phyloP scores from a whole-genome alignment of 2,888 invertebrate species.

The Bursaphelenchus okinawaensis region DNA sequence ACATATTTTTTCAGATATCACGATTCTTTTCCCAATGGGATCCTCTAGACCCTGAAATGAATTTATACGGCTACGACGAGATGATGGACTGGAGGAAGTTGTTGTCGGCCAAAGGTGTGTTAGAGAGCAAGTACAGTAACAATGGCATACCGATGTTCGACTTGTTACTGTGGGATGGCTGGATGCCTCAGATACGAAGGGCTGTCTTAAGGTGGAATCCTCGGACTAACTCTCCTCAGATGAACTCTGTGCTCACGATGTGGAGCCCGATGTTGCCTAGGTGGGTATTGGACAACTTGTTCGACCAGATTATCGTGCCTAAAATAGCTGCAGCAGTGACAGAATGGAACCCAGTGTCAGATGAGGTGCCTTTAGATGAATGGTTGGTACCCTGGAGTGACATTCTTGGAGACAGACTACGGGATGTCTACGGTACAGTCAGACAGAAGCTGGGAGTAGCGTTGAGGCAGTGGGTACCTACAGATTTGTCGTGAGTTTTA shows the following conservation, averaged over 20 bases:
- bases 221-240: constrained; percentile 69
- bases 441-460: constrained; percentile 83
- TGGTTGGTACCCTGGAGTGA: constrained; percentile 97
- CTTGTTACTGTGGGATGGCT: constrained; percentile 79
- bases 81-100: constrained; percentile 25
- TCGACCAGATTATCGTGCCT: constrained; percentile 66
- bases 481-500: constrained; percentile 51
- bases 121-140: constrained; percentile 16
- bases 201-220: constrained; percentile 70
- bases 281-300: constrained; percentile 77
- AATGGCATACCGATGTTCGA: constrained; percentile 68
- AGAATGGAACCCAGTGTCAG: constrained; percentile 82
- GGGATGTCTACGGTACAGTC: constrained; percentile 77
- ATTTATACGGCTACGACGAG: constrained; percentile 28
- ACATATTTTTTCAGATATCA: constrained; percentile 64
- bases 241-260: constrained; percentile 73
- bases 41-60: constrained; percentile 74
- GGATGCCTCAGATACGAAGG: constrained; percentile 72
- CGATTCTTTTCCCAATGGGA: constrained; percentile 74
- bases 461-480: constrained; percentile 74
- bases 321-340: constrained; percentile 40
- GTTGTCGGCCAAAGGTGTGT: constrained; percentile 8
- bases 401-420: constrained; percentile 67
- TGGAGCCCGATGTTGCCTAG: constrained; percentile 77
- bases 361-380: constrained; percentile 86